phyloP scores from a whole-genome alignment of 2,113 vertebrate species.

The Formicarius rufipectus region DNA sequence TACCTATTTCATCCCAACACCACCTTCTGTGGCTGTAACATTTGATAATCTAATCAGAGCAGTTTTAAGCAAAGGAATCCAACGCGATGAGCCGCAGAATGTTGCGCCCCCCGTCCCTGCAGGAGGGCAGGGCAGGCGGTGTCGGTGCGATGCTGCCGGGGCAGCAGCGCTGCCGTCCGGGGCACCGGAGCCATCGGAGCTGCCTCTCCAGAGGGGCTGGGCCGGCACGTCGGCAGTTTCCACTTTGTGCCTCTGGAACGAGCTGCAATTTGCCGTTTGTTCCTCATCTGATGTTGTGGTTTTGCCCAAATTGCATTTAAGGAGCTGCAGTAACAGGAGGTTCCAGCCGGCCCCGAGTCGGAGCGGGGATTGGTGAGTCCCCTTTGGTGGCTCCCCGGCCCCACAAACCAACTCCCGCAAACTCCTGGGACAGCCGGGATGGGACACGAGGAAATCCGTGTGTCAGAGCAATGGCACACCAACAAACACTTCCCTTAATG shows the following conservation, averaged over 20 bases:
- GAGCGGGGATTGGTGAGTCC: not conserved
- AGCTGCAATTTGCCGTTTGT: not conserved
- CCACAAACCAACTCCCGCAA: not conserved
- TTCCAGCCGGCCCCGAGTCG: rapidly evolving
- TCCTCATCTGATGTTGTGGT: not conserved
- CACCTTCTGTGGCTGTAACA: not conserved
- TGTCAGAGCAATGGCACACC: not conserved
- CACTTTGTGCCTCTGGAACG: not conserved
- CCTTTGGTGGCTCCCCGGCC: not conserved
- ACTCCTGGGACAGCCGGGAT: not conserved
- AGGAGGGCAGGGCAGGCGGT: too few relatives aligned
- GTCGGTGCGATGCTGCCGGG: too few relatives aligned
- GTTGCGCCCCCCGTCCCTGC: not conserved
- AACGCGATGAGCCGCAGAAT: conserved; percentile 17
- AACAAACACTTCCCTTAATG: not conserved
- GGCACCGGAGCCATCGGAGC: too few relatives aligned
- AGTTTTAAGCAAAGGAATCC: conserved; percentile 30
- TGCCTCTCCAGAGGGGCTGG: not conserved
- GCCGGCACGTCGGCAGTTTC: not conserved
- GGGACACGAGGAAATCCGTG: not conserved
- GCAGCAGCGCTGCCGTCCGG: too few relatives aligned
- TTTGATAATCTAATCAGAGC: conserved; percentile 4
- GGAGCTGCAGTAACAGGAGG: not conserved
- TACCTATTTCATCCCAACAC: conserved; percentile 33
- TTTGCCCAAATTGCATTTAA: not conserved